Evolutionary conservation across 2,888 invertebrate species (phyloP).

Genomic region (Euphydryas editha): DNA sequence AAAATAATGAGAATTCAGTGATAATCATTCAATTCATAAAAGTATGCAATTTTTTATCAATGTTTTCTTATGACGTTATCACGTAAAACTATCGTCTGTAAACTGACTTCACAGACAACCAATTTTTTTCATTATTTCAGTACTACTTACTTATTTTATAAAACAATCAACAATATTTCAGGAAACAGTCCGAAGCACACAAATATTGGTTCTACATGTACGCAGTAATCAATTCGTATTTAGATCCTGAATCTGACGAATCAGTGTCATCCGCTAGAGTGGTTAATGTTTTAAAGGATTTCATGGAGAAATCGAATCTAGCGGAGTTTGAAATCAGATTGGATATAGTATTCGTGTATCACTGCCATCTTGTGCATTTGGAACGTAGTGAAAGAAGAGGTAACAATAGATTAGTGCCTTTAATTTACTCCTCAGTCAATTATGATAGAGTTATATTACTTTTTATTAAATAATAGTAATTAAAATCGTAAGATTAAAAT

Average conservation of each 20-base stretch:
- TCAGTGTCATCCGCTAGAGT: conserved; percentile 51
- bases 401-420: conserved; percentile 47
- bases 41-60: no score
- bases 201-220: conserved; percentile 97
- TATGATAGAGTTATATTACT: not conserved
- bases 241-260: conserved; percentile 47
- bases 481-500: no score
- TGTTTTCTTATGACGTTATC: no score
- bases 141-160: not conserved
- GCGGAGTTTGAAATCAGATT: conserved; percentile 93
- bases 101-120: not conserved
- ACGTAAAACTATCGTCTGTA: no score
- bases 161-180: conserved; percentile 48
- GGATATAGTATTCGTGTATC: conserved; percentile 90
- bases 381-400: conserved; percentile 70
- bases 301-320: conserved; percentile 91
- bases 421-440: not conserved
- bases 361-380: conserved; percentile 89
- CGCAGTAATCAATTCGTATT: conserved; percentile 86
- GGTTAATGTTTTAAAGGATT: conserved; percentile 87
- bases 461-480: no score
- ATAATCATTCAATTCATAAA: no score
- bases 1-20: no score
- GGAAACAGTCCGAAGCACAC: conserved; percentile 86
- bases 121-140: not conserved